Conservation (phyloP, 2,888 invertebrate species). For the Troides helena region DNA sequence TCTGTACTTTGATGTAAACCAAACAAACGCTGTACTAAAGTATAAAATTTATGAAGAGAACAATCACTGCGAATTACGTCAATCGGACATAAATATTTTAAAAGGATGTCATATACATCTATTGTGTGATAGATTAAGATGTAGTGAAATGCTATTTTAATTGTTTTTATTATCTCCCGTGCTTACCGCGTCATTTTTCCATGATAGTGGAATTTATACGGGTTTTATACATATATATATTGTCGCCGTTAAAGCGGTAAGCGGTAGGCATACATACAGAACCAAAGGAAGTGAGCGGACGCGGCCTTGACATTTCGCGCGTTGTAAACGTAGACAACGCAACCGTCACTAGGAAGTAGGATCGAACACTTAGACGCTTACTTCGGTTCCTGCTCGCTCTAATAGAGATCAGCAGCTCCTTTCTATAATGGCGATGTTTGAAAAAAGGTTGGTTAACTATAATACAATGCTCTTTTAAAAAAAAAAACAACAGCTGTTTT, state of each 20-base stretch:
- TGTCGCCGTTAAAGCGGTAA: slow-evolving; percentile 38
- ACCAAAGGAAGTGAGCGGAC: slow-evolving; percentile 73
- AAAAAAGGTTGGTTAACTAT: neutral
- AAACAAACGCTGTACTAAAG: slow-evolving; percentile 5
- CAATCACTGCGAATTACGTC: slow-evolving; percentile 14
- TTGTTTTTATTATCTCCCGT: slow-evolving; percentile 17
- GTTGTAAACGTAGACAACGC: slow-evolving; percentile 46
- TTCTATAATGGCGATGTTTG: neutral
- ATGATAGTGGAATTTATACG: slow-evolving; percentile 36
- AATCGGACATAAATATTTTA: slow-evolving; percentile 6
- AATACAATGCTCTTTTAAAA: neutral
- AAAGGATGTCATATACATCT: slow-evolving; percentile 9
- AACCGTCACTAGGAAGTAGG: slow-evolving; percentile 61
- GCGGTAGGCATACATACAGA: slow-evolving; percentile 37
- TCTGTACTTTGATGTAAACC: neutral
- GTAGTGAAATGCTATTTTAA: slow-evolving; percentile 18
- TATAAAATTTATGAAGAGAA: slow-evolving; percentile 9
- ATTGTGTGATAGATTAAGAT: slow-evolving; percentile 7
- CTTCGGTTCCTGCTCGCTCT: slow-evolving; percentile 33
- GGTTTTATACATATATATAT: slow-evolving; percentile 37
- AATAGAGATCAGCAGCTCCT: slow-evolving; percentile 15
- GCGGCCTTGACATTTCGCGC: slow-evolving; percentile 75
- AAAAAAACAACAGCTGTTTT: neutral
- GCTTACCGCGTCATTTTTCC: slow-evolving; percentile 34
- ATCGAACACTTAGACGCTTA: slow-evolving; percentile 43